These are phyloP conservation scores for Astreopora myriophthalma DNA, from an alignment of 64 coral and sea anemone genomes.

Conservation along the genomic window DNA sequence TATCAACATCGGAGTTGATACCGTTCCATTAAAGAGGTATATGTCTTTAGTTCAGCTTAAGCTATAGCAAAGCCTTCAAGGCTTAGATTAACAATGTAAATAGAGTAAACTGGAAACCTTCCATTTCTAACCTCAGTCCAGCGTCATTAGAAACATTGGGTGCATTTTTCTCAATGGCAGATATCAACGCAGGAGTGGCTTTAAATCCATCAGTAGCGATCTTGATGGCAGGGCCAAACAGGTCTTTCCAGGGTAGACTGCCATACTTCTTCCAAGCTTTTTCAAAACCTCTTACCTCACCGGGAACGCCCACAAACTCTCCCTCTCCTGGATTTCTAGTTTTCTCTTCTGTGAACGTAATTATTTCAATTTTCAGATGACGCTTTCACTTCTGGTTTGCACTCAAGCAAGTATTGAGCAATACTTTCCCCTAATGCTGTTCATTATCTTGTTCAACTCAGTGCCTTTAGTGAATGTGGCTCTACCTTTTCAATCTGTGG, in stretches of 20 bases:
- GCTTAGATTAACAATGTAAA: too few species aligned
- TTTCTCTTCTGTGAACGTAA: background rate
- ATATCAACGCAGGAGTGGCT: background rate
- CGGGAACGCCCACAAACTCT: slow-evolving; percentile 32
- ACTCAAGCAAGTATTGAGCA: too few species aligned
- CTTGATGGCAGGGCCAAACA: slow-evolving; percentile 29
- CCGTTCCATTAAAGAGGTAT: too few species aligned
- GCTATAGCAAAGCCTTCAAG: too few species aligned
- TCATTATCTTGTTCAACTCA: background rate
- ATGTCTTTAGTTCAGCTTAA: too few species aligned
- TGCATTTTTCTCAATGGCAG: background rate
- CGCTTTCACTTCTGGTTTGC: background rate
- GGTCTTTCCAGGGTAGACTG: background rate
- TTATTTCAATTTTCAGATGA: too few species aligned
- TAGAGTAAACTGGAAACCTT: too few species aligned
- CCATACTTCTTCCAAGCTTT: slow-evolving; percentile 25
- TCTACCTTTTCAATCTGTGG: too few species aligned
- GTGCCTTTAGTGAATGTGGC: too few species aligned
- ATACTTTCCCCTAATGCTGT: background rate
- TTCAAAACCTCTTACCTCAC: slow-evolving; percentile 38
- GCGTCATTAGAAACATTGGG: slow-evolving; percentile 6
- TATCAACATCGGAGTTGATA: too few species aligned
- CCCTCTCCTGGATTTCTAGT: background rate
- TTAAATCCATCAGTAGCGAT: slow-evolving; percentile 26
- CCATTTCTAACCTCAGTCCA: background rate